phyloP scores from a whole-genome alignment of 2,888 invertebrate genomes.

The Coleophora flavipennella region DNA sequence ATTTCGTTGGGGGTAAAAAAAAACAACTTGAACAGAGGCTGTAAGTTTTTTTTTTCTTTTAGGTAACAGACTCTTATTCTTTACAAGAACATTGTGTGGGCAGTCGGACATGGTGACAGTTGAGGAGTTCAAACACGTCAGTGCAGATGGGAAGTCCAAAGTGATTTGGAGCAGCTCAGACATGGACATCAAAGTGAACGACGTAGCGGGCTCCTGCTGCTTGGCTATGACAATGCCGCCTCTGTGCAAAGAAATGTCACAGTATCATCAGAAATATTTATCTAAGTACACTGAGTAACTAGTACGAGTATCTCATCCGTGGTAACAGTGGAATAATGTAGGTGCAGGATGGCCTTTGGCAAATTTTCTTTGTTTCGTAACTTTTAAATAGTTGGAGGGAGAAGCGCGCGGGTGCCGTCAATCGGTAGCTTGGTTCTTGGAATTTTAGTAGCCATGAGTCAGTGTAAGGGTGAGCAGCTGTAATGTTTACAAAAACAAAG shows the following conservation, averaged over 20 bases:
- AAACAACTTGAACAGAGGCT: too few relatives aligned
- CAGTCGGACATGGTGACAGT: constrained; percentile 29
- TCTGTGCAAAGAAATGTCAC: constrained; percentile 23
- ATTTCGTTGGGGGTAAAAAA: too few relatives aligned
- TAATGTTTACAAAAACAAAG: too few relatives aligned
- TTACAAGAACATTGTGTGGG: constrained; percentile 35
- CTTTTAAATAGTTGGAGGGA: too few relatives aligned
- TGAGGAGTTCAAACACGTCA: constrained; percentile 30
- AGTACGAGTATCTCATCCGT: too few relatives aligned
- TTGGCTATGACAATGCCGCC: constrained; percentile 34
- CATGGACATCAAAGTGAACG: constrained; percentile 32
- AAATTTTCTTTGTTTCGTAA: too few relatives aligned
- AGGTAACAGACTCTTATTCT: constrained; percentile 40
- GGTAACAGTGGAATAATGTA: too few relatives aligned
- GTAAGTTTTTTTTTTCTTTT: constrained; percentile 21
- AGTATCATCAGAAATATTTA: constrained; percentile 35
- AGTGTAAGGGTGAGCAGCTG: too few relatives aligned
- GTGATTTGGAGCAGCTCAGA: constrained; percentile 27
- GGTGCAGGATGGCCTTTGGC: too few relatives aligned
- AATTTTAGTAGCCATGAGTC: too few relatives aligned
- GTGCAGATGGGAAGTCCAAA: constrained; percentile 18
- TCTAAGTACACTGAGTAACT: constrained; percentile 18
- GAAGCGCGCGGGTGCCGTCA: too few relatives aligned
- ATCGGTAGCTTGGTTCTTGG: too few relatives aligned
- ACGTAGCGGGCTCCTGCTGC: constrained; percentile 40